phyloP scores from a whole-genome alignment of 2,797 vertebrate genomes.

The Mustela erminea region DNA sequence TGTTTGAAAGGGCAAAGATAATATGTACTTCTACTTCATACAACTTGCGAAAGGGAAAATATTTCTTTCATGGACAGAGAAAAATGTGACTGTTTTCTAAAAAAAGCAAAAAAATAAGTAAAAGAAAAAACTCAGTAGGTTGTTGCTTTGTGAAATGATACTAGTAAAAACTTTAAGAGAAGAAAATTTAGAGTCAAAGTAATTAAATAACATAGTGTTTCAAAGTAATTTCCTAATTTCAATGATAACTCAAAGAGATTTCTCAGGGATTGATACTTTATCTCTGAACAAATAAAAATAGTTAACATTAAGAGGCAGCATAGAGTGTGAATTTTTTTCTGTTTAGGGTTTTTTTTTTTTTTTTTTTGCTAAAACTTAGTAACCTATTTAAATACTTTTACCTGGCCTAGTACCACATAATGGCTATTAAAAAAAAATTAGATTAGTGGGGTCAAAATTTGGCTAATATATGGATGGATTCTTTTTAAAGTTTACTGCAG shows the following conservation, averaged over 20 bases:
- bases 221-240: not conserved
- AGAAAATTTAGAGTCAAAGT: constrained; percentile 10
- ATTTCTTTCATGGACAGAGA: constrained; percentile 61
- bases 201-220: not conserved
- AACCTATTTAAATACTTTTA: not conserved
- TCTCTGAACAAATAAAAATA: not conserved
- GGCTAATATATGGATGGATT: not conserved
- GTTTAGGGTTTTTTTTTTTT: not conserved
- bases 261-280: not conserved
- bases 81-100: constrained; percentile 47
- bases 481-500: not conserved
- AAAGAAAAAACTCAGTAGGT: not conserved
- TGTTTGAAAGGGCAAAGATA: constrained; percentile 63
- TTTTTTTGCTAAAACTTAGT: not conserved
- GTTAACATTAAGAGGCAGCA: not conserved
- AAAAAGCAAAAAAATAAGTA: not conserved
- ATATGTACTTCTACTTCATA: constrained; percentile 43
- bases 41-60: constrained; percentile 46
- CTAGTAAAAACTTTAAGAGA: not conserved
- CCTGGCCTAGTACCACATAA: not conserved
- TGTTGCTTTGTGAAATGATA: constrained; percentile 36
- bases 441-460: not conserved
- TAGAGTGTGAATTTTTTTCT: not conserved
- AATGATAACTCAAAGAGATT: not conserved
- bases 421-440: not conserved